Evolutionary conservation across 2,113 vertebrate species (phyloP).

Genomic region (Lycocorax pyrrhopterus): DNA sequence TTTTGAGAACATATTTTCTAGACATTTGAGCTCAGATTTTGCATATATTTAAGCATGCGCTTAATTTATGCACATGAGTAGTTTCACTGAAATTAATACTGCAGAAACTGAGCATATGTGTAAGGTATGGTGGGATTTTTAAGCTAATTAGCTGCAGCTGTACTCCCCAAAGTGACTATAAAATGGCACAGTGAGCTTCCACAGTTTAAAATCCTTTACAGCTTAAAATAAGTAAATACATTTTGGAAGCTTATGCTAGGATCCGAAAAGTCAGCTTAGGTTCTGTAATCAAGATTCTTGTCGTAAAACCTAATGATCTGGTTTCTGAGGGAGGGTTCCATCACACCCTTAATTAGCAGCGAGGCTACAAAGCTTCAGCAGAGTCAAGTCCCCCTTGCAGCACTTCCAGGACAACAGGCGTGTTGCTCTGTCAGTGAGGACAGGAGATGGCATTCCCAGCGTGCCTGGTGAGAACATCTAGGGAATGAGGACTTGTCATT

Average conservation of each 20-base stretch:
- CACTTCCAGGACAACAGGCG: neutral
- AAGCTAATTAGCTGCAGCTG: conserved; percentile 31
- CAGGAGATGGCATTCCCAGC: neutral
- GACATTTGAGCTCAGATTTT: conserved; percentile 46
- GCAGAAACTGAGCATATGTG: conserved; percentile 54
- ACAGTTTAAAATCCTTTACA: neutral
- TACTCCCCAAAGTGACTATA: neutral
- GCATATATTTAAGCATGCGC: conserved; percentile 62
- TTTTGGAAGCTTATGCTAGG: neutral
- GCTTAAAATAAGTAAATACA: neutral
- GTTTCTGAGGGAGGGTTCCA: neutral
- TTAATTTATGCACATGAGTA: conserved; percentile 61
- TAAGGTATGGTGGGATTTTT: conserved; percentile 31
- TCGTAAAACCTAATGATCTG: neutral
- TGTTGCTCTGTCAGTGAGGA: neutral
- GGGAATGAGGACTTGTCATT: neutral
- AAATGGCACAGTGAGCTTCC: neutral
- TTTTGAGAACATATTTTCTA: conserved; percentile 54
- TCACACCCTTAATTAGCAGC: neutral
- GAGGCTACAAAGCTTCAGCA: neutral
- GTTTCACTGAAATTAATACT: conserved; percentile 63
- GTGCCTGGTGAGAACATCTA: neutral
- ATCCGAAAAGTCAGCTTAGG: neutral
- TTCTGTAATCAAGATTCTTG: neutral
- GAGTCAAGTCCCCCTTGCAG: neutral